Evolutionary conservation across 2,888 invertebrate species (phyloP).

Genomic region (Trichacis sp.): DNA sequence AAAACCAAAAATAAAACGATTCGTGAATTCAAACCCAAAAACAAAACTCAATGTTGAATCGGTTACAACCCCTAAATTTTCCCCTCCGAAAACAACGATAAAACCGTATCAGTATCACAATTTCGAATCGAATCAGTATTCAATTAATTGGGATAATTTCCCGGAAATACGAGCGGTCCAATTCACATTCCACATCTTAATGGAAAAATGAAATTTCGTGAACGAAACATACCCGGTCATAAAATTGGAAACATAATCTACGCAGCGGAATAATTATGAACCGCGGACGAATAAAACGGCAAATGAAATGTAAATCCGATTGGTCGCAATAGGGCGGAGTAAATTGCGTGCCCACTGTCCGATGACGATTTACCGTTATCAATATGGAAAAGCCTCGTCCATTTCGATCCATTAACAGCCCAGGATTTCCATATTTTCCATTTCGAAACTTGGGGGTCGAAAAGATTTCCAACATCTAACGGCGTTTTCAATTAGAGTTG

Average conservation of each 20-base stretch:
- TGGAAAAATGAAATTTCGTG: conserved; percentile 5
- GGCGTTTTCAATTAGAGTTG: conserved; percentile 2
- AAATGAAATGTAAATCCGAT: conserved; percentile 39
- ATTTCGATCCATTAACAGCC: conserved; percentile 1
- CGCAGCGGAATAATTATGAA: conserved; percentile 20
- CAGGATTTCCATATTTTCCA: not conserved
- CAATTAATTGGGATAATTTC: too few species aligned
- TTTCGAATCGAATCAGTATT: too few species aligned
- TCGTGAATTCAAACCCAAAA: too few species aligned
- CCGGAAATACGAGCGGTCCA: too few species aligned
- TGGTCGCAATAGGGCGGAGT: conserved; percentile 25
- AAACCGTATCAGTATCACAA: too few species aligned
- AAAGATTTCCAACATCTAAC: too few species aligned
- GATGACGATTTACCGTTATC: conserved; percentile 23
- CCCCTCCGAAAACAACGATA: too few species aligned
- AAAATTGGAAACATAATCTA: conserved; percentile 18
- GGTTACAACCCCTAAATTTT: too few species aligned
- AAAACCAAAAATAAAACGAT: conserved; percentile 14
- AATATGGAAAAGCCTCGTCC: conserved; percentile 19
- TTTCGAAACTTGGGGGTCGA: not conserved
- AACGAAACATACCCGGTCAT: conserved; percentile 16
- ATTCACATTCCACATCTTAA: too few species aligned
- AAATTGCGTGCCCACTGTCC: conserved; percentile 9
- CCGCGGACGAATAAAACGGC: conserved; percentile 24
- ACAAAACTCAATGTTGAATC: too few species aligned